Conservation (phyloP, 2,888 invertebrate genomes). For the Pollenia angustigena region DNA sequence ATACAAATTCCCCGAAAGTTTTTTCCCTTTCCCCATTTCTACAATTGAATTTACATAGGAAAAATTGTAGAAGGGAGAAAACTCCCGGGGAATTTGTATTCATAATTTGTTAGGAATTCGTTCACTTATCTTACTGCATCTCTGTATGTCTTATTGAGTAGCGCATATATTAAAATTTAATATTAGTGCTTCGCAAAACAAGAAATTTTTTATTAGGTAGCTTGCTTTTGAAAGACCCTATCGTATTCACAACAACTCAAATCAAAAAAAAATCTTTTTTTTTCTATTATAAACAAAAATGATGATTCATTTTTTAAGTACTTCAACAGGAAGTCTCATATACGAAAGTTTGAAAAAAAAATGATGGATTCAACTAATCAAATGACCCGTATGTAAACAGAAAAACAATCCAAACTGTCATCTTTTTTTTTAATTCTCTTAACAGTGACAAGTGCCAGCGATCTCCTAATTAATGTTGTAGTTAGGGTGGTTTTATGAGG, state of each 20-base stretch:
- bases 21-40: no score
- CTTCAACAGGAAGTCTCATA: constrained; percentile 60
- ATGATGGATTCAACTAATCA: constrained; percentile 54
- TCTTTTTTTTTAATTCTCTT: neutral
- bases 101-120: no score
- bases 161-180: no score
- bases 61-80: no score
- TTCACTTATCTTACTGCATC: no score
- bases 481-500: neutral
- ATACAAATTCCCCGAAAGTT: no score
- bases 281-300: constrained; percentile 19
- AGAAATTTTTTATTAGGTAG: no score
- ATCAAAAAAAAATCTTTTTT: neutral
- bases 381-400: constrained; percentile 46
- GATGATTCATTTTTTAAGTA: constrained; percentile 52
- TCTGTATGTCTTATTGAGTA: no score
- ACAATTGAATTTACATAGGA: no score
- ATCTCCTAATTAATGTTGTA: constrained; percentile 31
- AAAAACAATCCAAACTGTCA: constrained; percentile 46
- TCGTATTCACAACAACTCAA: neutral
- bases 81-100: no score
- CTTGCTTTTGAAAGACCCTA: no score
- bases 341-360: constrained; percentile 29
- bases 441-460: constrained; percentile 14
- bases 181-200: no score